phyloP scores from a whole-genome alignment of 1,140 invertebrate species.

The Schmidtea mediterranea region DNA sequence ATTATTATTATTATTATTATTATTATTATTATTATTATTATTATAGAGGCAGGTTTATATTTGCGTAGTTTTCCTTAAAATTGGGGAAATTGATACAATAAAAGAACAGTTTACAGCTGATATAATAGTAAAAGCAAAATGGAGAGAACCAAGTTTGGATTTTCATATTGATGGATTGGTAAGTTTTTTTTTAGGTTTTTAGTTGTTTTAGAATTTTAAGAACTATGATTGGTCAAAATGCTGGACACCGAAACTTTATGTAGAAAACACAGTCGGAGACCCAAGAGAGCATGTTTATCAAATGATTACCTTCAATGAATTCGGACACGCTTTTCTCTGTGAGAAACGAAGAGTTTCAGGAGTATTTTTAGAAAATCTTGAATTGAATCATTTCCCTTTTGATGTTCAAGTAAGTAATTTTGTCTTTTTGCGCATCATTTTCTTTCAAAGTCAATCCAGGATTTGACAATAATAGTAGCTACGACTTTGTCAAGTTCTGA shows the following conservation, averaged over 20 bases:
- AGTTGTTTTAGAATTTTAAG: neutral
- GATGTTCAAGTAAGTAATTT: conserved; percentile 10
- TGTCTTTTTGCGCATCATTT: no score
- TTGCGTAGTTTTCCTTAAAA: conserved; percentile 16
- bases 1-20: no score
- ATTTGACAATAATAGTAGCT: conserved; percentile 15
- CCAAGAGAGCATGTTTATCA: conserved; percentile 8
- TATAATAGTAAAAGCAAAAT: conserved; percentile 17
- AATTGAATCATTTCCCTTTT: conserved; percentile 10
- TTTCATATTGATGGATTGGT: conserved; percentile 10
- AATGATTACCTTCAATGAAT: conserved; percentile 4
- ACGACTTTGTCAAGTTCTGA: conserved; percentile 11
- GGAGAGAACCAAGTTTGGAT: conserved; percentile 15
- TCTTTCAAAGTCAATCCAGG: conserved; percentile 9
- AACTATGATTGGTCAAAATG: conserved; percentile 5
- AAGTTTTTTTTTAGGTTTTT: neutral
- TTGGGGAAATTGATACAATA: conserved; percentile 20
- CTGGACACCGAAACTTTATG: conserved; percentile 9
- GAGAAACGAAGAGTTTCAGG: conserved; percentile 9
- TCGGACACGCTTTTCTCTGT: conserved; percentile 7
- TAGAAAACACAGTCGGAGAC: conserved; percentile 9
- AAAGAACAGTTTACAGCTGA: conserved; percentile 19
- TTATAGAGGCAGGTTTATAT: conserved; percentile 6
- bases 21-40: neutral
- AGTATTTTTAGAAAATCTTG: conserved; percentile 10